phyloP scores from a whole-genome alignment of 2,797 vertebrate species.

The Clamator glandarius region DNA sequence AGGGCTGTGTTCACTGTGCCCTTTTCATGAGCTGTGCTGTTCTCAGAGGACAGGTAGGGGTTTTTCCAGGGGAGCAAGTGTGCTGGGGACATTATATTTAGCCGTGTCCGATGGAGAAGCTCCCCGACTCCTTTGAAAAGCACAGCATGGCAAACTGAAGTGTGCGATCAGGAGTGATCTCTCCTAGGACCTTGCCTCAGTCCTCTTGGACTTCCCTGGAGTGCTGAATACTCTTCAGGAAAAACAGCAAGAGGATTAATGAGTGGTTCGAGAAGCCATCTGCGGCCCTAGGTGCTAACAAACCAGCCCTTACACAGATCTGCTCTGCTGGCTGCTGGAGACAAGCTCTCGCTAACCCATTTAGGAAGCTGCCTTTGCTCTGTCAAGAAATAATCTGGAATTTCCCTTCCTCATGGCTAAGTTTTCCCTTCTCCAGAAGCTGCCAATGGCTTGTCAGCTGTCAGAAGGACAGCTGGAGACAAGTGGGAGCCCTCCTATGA shows the following conservation, averaged over 20 bases:
- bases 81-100: background rate
- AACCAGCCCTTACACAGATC: background rate
- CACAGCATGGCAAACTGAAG: too few relatives aligned
- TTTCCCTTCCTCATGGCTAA: constrained; percentile 23
- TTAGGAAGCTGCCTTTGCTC: constrained; percentile 17
- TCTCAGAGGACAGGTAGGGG: background rate
- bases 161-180: background rate
- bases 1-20: background rate
- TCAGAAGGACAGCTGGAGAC: background rate
- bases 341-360: background rate
- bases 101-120: background rate
- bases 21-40: background rate
- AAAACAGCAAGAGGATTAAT: background rate
- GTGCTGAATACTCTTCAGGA: background rate
- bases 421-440: constrained; percentile 33
- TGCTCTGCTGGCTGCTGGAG: background rate
- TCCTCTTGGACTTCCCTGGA: background rate
- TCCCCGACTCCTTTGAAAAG: background rate
- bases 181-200: background rate
- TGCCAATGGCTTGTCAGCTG: constrained; percentile 6
- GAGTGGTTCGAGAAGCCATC: background rate
- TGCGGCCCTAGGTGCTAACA: background rate
- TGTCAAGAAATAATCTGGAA: constrained; percentile 42
- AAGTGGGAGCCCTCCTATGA: background rate
- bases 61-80: background rate